phyloP scores from a whole-genome alignment of 2,797 vertebrate species.

The Xerus rutilus region DNA sequence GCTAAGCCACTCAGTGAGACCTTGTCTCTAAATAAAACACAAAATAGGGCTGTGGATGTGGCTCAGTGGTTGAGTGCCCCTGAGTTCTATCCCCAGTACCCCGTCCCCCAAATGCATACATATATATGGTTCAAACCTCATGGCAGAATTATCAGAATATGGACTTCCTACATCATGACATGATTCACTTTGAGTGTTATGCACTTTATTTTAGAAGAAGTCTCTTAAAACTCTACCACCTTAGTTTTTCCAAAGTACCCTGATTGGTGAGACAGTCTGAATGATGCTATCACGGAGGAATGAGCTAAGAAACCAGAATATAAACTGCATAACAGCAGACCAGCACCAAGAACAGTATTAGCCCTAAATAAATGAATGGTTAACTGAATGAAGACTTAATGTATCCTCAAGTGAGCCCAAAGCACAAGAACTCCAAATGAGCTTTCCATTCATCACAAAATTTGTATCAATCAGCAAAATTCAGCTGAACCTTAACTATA shows the following conservation, averaged over 20 bases:
- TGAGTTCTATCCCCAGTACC: too few relatives aligned
- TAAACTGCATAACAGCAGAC: not conserved
- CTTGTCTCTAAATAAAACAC: too few relatives aligned
- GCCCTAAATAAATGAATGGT: not conserved
- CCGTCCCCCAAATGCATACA: too few relatives aligned
- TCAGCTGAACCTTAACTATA: slow-evolving; percentile 24
- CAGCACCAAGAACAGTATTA: not conserved
- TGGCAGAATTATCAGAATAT: slow-evolving; percentile 43
- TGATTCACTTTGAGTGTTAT: slow-evolving; percentile 7
- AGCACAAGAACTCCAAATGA: not conserved
- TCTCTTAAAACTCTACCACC: slow-evolving; percentile 1
- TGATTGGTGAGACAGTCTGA: not conserved
- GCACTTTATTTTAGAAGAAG: slow-evolving; percentile 18
- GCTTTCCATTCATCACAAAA: not conserved
- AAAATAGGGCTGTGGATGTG: too few relatives aligned
- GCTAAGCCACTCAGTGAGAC: too few relatives aligned
- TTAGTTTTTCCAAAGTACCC: not conserved
- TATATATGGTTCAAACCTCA: not conserved
- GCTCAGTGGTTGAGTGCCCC: too few relatives aligned
- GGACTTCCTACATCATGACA: not conserved
- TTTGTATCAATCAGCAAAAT: not conserved
- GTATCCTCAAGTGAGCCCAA: not conserved
- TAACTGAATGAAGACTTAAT: not conserved
- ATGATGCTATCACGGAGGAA: not conserved
- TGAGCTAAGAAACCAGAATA: not conserved